Conservation (phyloP, 1,140 invertebrate species). For the Scaptomyza graminum region DNA sequence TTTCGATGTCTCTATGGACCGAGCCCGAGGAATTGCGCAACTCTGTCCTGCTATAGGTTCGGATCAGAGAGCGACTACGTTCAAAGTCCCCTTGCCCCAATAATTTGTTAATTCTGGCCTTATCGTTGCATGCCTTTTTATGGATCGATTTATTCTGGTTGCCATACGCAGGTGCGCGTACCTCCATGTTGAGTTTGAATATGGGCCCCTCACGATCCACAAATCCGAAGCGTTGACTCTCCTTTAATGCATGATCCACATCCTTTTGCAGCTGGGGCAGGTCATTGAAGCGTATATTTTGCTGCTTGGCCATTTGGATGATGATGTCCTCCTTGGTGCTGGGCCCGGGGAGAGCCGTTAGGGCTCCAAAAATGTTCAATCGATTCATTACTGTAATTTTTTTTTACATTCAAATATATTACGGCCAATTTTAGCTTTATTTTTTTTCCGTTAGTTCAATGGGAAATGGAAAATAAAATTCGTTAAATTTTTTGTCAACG, state of each 20-base stretch:
- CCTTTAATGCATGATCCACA: conserved; percentile 24
- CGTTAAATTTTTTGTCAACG: background rate
- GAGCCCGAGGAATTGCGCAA: background rate
- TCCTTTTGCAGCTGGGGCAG: conserved; percentile 34
- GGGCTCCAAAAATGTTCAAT: conserved; percentile 25
- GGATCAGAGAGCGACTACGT: conserved; percentile 5
- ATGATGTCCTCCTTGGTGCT: conserved; percentile 37
- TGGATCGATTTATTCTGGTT: too few species aligned
- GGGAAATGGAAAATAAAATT: background rate
- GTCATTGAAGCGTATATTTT: conserved; percentile 45
- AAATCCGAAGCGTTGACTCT: conserved; percentile 21
- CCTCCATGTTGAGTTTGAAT: conserved; percentile 15
- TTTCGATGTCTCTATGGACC: background rate
- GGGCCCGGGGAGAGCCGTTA: conserved; percentile 5
- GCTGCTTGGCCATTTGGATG: conserved; percentile 34
- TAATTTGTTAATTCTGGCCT: background rate
- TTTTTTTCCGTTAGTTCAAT: too few species aligned
- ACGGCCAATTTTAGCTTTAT: conserved; percentile 8
- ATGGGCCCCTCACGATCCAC: conserved; percentile 1
- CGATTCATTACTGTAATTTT: conserved; percentile 25
- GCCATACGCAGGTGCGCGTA: background rate
- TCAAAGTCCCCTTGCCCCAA: conserved; percentile 21
- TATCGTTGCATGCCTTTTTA: background rate
- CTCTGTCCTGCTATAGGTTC: background rate
- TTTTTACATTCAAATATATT: background rate